These are phyloP conservation scores for Chionoecetes opilio DNA, from an alignment of 1,140 invertebrate species.

Conservation along the genomic window DNA sequence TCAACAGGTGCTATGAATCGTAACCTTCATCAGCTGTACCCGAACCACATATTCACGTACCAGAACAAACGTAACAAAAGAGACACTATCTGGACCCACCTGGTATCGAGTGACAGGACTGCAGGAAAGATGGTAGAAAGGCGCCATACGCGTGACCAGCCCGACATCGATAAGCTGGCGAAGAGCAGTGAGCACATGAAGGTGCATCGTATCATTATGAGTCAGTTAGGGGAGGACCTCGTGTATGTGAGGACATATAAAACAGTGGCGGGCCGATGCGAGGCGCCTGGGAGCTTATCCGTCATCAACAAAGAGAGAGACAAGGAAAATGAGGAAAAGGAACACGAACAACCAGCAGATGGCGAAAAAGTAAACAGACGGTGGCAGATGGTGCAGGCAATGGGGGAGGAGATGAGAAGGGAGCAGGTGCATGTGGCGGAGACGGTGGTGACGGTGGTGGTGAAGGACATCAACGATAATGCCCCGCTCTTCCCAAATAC, in stretches of 20 bases:
- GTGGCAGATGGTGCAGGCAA: constrained; percentile 16
- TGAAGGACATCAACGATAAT: constrained; percentile 29
- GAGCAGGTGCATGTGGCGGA: constrained; percentile 14
- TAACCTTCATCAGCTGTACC: not conserved
- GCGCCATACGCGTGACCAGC: not conserved
- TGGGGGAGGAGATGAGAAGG: constrained; percentile 16
- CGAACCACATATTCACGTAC: not conserved
- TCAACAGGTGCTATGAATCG: not conserved
- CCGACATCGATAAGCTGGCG: not conserved
- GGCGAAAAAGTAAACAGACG: not conserved
- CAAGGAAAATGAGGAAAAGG: not conserved
- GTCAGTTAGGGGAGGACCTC: not conserved
- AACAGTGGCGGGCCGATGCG: not conserved
- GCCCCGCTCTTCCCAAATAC: not conserved
- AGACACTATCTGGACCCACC: not conserved
- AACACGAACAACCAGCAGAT: not conserved
- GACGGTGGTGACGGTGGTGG: not conserved
- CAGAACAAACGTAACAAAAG: not conserved
- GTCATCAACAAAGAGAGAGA: not conserved
- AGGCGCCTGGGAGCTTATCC: not conserved
- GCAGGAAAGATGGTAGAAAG: not conserved
- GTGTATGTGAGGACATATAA: not conserved
- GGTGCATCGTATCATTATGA: not conserved
- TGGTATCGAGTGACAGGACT: not conserved
- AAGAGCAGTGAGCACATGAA: not conserved